Conservation (phyloP, 2,888 invertebrate species). For the Epirrhoe alternata region DNA sequence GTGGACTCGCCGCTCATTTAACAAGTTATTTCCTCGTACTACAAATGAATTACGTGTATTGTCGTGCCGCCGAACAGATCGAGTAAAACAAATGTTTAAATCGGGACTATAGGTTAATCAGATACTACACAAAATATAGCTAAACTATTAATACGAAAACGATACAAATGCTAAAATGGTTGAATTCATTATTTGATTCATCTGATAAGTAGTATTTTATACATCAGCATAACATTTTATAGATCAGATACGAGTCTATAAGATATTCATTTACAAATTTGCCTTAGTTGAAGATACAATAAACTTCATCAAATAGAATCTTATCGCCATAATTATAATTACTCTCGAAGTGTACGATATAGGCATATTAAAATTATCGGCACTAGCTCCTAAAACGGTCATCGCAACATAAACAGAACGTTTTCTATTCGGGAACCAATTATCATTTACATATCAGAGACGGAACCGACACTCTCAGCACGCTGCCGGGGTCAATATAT, state of each 20-base stretch:
- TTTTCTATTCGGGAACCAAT: constrained; percentile 83
- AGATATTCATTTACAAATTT: constrained; percentile 30
- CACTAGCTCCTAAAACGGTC: constrained; percentile 69
- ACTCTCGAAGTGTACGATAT: constrained; percentile 61
- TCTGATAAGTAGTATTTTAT: too few relatives aligned
- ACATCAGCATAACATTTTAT: neutral
- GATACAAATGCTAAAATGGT: neutral
- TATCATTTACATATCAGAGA: constrained; percentile 84
- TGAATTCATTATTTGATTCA: neutral
- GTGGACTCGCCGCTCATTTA: constrained; percentile 56
- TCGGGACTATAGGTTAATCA: neutral
- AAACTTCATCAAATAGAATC: constrained; percentile 60
- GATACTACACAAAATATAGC: neutral
- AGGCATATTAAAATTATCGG: constrained; percentile 71
- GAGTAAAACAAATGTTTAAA: constrained; percentile 8
- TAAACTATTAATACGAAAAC: neutral
- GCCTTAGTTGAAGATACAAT: constrained; percentile 41
- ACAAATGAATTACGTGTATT: constrained; percentile 43
- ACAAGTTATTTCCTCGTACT: constrained; percentile 65
- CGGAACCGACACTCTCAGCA: constrained; percentile 79
- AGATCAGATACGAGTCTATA: constrained; percentile 16
- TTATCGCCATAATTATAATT: constrained; percentile 64
- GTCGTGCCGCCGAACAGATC: constrained; percentile 17
- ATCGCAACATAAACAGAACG: constrained; percentile 76
- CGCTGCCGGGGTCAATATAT: constrained; percentile 82